Evolutionary conservation across 2,888 invertebrate species (phyloP), one percentile per base, ranked within the genome.

Genomic region (Sphaerophoria taeniata): DNA sequence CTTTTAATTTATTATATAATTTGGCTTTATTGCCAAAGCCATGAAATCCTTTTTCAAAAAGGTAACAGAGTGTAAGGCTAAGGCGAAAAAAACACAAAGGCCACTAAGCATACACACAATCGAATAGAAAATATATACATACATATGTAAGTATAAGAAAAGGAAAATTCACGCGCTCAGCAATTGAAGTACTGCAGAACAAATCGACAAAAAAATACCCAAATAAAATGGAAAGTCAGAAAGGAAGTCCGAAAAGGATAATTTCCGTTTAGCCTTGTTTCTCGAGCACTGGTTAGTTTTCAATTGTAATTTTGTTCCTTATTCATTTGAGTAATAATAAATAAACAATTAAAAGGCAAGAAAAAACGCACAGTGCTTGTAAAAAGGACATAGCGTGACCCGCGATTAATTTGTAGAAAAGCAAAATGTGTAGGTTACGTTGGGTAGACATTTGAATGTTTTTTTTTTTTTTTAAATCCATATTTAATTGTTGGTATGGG

Each of bases 1-100:
- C 67, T 72, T 84, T 61, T 16, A 79, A 84, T 79, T 84, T 80
- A 80, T 84, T 79, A 84, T 75, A 76, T 80, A 80, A 84, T 84
- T 80, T 76, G 75, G 67, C 75, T 84, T 84, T 80, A 84, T 72
- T 76, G 75, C 80, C 67, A 72, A 84, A 76, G 80, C 69, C 75
- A 75, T 80, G 78, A 74, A 77, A 78, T 61, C 67, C 33, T 63
- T 63, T 11, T 70, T 39, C 39, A 53, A 31, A 39, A 60, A 43
- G 65, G 53, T 53, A 53, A 69, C 74, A 51, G 51, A 33, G 24
- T 51, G 31, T 49, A 56, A 47, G 58, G 56, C 61, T 56, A 43
- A 16, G 58, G 39, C 6, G 24, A 58, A 63, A 67, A 79, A 60
- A 71, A 31, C 63, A 63, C 47, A 67, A 53, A 67, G 39, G 31